Evolutionary conservation across 2,797 vertebrate species (phyloP), one percentile per base, ranked within the genome.

Genomic region (Mormyrus proboscirostris): DNA sequence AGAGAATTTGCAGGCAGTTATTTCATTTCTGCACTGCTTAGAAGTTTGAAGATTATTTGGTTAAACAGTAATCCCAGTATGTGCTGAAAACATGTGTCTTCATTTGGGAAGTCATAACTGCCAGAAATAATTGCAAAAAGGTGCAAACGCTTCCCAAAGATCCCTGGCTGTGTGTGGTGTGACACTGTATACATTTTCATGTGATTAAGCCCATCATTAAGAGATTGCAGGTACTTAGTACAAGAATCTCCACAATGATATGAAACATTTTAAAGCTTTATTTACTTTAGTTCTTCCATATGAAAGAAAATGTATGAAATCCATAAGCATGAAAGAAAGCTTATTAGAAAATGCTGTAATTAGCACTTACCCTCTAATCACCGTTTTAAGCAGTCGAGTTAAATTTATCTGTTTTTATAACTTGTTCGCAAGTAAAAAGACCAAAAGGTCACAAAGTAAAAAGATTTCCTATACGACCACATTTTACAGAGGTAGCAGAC

Each of bases 1-100:
- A 0, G 10, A 87, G 19, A 22, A 44, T 88, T 50, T 69, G 59
- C 3, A 25, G 41, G 59, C 57, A 49, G 57, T 49, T 2, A 25
- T 88, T 69, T 69, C 5, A 88, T 88, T 65, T 65, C 10, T 88
- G 38, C n/a, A 9, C 41, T 59, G 38, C 49, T 57, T 16, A 44
- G 86, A 87, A 49, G 44, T 65, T 69, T 59, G 33, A 3, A 59
- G 29, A 59, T 59, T 44, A 62, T 38, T 38, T 87, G 14, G 53
- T 44, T 57, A 47, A 87, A 9, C 53, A 47, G 57, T 49, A 85
- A 85, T 87, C 86, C 86, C 73, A 87, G 50, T 19, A 88, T 50
- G 25, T 87, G 33, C 50, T 69, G 9, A 65, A 88, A 76, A 69
- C 65, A 44, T 29, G 22, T 88, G 87, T 73, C 49, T 79, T 33